Evolutionary conservation across 2,797 vertebrate genomes (phyloP), one percentile per base, ranked within the genome.

Genomic region (Trematomus bernacchii): DNA sequence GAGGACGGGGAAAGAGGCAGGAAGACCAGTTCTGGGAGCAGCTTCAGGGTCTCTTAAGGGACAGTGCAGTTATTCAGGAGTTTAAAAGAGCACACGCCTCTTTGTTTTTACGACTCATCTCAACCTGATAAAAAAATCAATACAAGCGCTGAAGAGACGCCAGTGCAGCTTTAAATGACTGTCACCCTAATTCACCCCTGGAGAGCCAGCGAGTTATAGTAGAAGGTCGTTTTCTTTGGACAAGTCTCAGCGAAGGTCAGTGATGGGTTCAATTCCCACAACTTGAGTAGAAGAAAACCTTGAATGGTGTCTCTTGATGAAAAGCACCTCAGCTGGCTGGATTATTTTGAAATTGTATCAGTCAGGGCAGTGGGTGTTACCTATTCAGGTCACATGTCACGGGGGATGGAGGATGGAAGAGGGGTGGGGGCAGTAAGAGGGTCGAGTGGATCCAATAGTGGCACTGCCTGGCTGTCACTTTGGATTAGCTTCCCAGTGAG

Each of bases 401-500:
- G 12, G 65, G 1, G 71, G 80, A 74, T 37, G 33, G 33, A 37
- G 33, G 33, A 37, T 33, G 37, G 73, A 73, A 80, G 80, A 72
- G 53, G 70, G 54, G 27, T 51, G 57, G 67, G 61, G 1, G 59
- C 59, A 74, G 70, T 55, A 40, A 77, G 68, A 64, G 58, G 72
- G 79, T 72, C 37, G 71, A 72, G 66, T 37, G 23, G 69, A 80
- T 82, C 76, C 71, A 70, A 82, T 80, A 72, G 73, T 73, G 71
- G 88, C 92, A 92, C 89, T 88, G 71, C 85, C 84, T 84, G 82
- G 61, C 80, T 96, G 96, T 96, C 96, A 93, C 92, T 91, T 90
- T 76, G 14, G 82, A 93, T 96, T 95, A 94, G 83, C 61, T 88
- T 90, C 78, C 86, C 76, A 73, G 84, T 69, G 85, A 87, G 85